Percentiles rank a stretch among this genome's conserved stretches.
phyloP scores from a whole-genome alignment of 1,140 invertebrate species.

The Drosophila teissieri region DNA sequence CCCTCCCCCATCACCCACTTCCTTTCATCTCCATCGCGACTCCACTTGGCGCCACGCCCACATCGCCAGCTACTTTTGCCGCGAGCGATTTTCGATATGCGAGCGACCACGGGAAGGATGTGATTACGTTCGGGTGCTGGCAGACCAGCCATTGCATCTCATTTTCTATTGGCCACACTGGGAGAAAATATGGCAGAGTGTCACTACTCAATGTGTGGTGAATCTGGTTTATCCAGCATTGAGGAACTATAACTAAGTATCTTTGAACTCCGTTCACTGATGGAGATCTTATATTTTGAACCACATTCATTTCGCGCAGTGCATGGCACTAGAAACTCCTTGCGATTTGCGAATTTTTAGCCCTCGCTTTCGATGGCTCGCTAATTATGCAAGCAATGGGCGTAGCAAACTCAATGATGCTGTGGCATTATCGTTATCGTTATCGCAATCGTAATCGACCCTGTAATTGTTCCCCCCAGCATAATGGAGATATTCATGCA shows the following conservation, averaged over 20 bases:
- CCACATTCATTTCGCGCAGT: background rate
- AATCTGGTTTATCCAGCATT: no score
- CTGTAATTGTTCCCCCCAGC: constrained; percentile 13
- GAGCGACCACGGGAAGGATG: constrained; percentile 46
- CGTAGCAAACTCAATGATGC: constrained; percentile 37
- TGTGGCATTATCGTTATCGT: constrained; percentile 35
- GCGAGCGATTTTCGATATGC: constrained; percentile 34
- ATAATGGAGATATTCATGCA: constrained; percentile 15
- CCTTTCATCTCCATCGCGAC: constrained; percentile 21
- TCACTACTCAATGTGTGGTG: no score
- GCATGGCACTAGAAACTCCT: background rate
- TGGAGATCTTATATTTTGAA: no score
- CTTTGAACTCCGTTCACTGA: no score
- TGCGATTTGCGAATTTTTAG: constrained; percentile 1
- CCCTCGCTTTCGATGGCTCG: background rate
- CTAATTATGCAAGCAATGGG: constrained; percentile 35
- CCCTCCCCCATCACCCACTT: background rate
- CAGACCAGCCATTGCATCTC: constrained; percentile 36
- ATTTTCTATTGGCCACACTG: constrained; percentile 47
- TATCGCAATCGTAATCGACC: constrained; percentile 36
- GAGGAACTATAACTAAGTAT: no score
- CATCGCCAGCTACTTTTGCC: constrained; percentile 37
- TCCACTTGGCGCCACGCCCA: constrained; percentile 22
- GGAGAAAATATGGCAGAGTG: background rate
- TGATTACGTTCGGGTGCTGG: constrained; percentile 47